phyloP scores from a whole-genome alignment of 2,113 vertebrate species.

The Eleginops maclovinus region DNA sequence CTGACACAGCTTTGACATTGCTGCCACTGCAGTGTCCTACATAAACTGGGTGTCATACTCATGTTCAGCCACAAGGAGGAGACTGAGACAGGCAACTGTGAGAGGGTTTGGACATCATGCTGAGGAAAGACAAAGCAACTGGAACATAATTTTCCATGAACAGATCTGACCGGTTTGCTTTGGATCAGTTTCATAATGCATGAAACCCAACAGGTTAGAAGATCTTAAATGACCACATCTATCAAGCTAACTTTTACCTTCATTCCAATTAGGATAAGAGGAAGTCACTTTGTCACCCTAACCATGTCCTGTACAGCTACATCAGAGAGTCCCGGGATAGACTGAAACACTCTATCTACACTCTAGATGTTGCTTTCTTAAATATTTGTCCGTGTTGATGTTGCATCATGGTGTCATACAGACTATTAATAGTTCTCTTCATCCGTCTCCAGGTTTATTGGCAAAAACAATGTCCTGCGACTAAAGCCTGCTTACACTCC shows the following conservation, averaged over 20 bases:
- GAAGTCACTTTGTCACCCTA: background rate
- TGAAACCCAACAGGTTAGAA: background rate
- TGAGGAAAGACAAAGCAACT: constrained; percentile 32
- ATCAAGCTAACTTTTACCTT: constrained; percentile 2
- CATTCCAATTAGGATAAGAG: constrained; percentile 10
- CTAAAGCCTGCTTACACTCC: constrained; percentile 85
- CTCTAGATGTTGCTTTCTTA: background rate
- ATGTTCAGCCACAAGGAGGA: constrained; percentile 65
- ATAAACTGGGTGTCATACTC: constrained; percentile 22
- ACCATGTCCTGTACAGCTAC: too few species aligned
- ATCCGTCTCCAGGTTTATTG: constrained; percentile 1
- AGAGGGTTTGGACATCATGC: background rate
- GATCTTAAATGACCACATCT: too few species aligned
- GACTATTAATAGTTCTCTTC: constrained; percentile 27
- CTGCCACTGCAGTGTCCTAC: constrained; percentile 73
- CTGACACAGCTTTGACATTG: constrained; percentile 61
- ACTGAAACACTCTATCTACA: too few species aligned
- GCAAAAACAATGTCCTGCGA: constrained; percentile 13
- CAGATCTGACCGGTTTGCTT: background rate
- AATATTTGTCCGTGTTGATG: too few species aligned
- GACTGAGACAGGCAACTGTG: constrained; percentile 20
- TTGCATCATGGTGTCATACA: background rate
- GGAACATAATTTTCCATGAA: constrained; percentile 40
- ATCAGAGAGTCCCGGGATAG: too few species aligned
- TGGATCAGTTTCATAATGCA: constrained; percentile 12